These are phyloP conservation scores for Microchirus variegatus DNA, from an alignment of 2,797 vertebrate genomes.

Conservation along the genomic window DNA sequence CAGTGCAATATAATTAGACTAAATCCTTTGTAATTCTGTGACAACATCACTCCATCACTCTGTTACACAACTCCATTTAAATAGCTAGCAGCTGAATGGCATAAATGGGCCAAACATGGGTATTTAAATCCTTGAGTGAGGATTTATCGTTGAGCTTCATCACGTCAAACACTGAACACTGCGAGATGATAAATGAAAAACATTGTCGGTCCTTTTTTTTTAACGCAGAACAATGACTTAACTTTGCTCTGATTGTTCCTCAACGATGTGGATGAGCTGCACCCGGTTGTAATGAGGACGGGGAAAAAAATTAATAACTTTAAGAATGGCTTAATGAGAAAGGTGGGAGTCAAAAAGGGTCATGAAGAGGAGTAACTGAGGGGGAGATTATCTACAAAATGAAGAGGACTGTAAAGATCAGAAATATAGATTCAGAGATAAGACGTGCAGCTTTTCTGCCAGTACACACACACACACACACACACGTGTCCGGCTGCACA, in stretches of 20 bases:
- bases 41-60: slow-evolving; percentile 52
- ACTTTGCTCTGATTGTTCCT: slow-evolving; percentile 22
- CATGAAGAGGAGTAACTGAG: slow-evolving; percentile 21
- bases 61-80: slow-evolving; percentile 49
- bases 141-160: slow-evolving; percentile 50
- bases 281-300: slow-evolving; percentile 41
- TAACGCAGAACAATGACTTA: slow-evolving; percentile 36
- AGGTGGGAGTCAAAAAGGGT: not conserved
- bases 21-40: slow-evolving; percentile 61
- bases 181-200: slow-evolving; percentile 47
- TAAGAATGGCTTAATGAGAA: not conserved
- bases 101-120: slow-evolving; percentile 48
- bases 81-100: slow-evolving; percentile 50
- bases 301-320: not conserved
- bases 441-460: slow-evolving; percentile 52
- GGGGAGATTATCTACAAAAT: too few relatives aligned
- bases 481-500: slow-evolving; percentile 45
- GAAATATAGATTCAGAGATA: slow-evolving; percentile 44
- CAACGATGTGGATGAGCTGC: slow-evolving; percentile 35
- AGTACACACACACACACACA: slow-evolving; percentile 47
- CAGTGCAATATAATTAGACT: slow-evolving; percentile 53
- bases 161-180: slow-evolving; percentile 37
- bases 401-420: slow-evolving; percentile 4
- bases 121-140: slow-evolving; percentile 56
- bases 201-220: slow-evolving; percentile 16